Evolutionary conservation across 2,797 vertebrate species (phyloP), one percentile per base, ranked within the genome.

Genomic region (Salarias fasciatus): DNA sequence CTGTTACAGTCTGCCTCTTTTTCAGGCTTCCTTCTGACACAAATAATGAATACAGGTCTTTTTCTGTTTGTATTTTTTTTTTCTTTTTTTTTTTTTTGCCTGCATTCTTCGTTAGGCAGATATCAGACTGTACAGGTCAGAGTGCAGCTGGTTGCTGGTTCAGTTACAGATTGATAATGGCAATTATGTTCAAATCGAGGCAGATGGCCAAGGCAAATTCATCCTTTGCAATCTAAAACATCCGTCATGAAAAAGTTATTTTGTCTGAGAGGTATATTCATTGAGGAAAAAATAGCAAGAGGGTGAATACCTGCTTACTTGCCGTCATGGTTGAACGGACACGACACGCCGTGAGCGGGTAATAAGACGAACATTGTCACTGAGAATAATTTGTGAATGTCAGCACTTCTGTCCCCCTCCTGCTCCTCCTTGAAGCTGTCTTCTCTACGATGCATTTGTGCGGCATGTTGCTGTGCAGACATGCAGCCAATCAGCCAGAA

Each of bases 191-290:
- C 30, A 8, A 31, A 31, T 31, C 28, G 10, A 45, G 49, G 29
- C 28, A 18, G 11, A 60, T 71, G 67, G 63, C 49, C 64, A 50
- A 46, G n/a, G 47, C 59, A 53, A 46, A 69, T 76, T 80, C 75
- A 47, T 81, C 72, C 72, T 70, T 51, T 66, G 59, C 69, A 67
- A 79, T 73, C 84, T 72, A 64, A 86, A 86, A 88, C 79, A 42
- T 51, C 69, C 60, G 77, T 69, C 65, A 89, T 92, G 71, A 88
- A 92, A 91, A 79, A 90, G 58, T 89, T 70, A 91, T 86, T 36
- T 13, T n/a, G 79, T 86, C 81, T 83, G 41, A 60, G 61, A 82
- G 74, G 63, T 76, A 47, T 47, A 87, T 91, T 88, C 0, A 86
- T 87, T 80, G 52, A 36, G 58, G 53, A 64, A 80, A 82, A 80